A percentile compares a stretch with the other conserved stretches of the same genome.
These are phyloP conservation scores for Gnathonemus longibarbis DNA, from an alignment of 2,113 vertebrate genomes.

Conservation along the genomic window DNA sequence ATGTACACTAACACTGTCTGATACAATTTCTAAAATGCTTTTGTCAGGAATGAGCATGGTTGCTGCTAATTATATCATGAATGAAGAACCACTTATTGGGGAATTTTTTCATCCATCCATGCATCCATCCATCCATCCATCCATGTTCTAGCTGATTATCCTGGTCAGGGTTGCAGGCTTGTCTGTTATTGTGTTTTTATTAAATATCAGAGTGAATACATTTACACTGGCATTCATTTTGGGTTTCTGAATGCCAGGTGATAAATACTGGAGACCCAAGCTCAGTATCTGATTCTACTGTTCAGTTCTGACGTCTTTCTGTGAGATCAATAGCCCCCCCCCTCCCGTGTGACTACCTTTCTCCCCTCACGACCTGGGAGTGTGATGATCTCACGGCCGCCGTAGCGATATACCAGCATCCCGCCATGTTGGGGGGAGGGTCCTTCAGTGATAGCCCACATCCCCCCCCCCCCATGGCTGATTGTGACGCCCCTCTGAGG, in stretches of 20 bases:
- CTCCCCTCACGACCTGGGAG: neutral
- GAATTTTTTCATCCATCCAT: neutral
- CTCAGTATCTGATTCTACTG: slow-evolving; percentile 1
- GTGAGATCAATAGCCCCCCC: neutral
- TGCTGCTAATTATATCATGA: neutral
- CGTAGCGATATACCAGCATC: neutral
- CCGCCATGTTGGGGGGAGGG: neutral
- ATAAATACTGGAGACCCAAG: neutral
- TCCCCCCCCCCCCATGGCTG: neutral
- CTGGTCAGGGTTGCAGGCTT: neutral
- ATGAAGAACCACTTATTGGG: slow-evolving; percentile 6
- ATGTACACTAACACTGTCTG: neutral
- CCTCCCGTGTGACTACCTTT: neutral
- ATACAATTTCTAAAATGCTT: neutral
- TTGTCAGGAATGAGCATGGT: neutral
- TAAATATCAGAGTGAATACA: neutral
- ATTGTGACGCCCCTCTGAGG: neutral
- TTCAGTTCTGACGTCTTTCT: neutral
- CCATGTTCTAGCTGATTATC: neutral
- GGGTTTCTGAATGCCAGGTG: neutral
- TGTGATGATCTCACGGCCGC: neutral
- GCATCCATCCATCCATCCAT: neutral
- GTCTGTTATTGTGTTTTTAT: neutral
- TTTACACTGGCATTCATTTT: neutral
- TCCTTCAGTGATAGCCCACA: neutral